These are phyloP conservation scores for Limnothrissa miodon DNA, from an alignment of 2,113 vertebrate genomes.

Conservation along the genomic window DNA sequence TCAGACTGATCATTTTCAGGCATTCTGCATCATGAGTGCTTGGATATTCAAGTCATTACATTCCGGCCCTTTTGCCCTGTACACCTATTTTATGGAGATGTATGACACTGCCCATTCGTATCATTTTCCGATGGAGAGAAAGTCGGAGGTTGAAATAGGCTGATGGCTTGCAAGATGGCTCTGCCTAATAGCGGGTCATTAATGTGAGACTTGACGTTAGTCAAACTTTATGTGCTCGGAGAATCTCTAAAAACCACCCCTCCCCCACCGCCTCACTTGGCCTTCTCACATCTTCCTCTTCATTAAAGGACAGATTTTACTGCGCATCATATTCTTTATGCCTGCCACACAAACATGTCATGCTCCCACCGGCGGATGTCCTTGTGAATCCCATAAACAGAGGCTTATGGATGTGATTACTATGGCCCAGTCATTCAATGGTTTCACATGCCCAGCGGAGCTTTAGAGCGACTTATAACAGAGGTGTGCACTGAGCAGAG, in stretches of 20 bases:
- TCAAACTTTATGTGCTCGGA: conserved; percentile 53
- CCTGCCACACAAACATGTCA: conserved; percentile 91
- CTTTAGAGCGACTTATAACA: neutral
- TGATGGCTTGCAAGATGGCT: conserved; percentile 28
- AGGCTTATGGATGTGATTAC: conserved; percentile 85
- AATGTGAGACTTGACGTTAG: conserved; percentile 60
- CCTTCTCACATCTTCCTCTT: conserved; percentile 68
- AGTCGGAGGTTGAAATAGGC: neutral
- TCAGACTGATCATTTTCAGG: neutral
- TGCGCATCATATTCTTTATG: conserved; percentile 90
- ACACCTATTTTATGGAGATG: neutral
- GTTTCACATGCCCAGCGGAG: conserved; percentile 68
- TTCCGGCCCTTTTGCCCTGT: conserved; percentile 27
- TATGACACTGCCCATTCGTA: neutral
- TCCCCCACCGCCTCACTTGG: conserved; percentile 64
- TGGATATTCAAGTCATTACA: conserved; percentile 27
- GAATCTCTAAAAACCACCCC: neutral
- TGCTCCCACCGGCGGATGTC: conserved; percentile 82
- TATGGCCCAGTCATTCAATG: conserved; percentile 53
- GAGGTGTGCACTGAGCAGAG: neutral
- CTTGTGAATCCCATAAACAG: conserved; percentile 88
- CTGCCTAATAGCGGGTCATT: conserved; percentile 53
- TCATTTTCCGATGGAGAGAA: neutral
- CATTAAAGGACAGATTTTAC: conserved; percentile 93
- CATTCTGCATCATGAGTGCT: conserved; percentile 11